A percentile compares a stretch with the other conserved stretches of the same genome.
Conservation (phyloP, 2,888 invertebrate genomes). For the Ennomos fuscantarius region DNA sequence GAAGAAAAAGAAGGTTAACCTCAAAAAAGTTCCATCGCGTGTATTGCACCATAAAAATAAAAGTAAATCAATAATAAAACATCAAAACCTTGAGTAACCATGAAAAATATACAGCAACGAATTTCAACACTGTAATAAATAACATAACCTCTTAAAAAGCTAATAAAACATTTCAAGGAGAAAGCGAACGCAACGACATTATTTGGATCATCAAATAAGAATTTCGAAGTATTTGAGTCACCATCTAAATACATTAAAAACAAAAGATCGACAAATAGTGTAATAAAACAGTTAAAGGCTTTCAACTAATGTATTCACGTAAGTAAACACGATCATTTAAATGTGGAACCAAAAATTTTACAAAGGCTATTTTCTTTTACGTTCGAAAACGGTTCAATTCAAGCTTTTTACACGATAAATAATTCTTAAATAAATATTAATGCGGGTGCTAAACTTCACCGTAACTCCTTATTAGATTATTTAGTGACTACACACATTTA, state of each 20-base stretch:
- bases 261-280: conserved; percentile 3
- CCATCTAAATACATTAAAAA: conserved; percentile 9
- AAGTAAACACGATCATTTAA: conserved; percentile 13
- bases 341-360: neutral
- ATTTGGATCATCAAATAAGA: conserved; percentile 20
- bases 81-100: conserved; percentile 8
- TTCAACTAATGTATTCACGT: conserved; percentile 14
- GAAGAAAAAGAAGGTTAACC: too few relatives aligned
- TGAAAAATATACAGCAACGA: conserved; percentile 12
- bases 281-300: conserved; percentile 10
- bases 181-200: conserved; percentile 11
- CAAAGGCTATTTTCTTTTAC: too few relatives aligned
- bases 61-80: neutral
- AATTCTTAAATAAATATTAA: too few relatives aligned
- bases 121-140: conserved; percentile 23
- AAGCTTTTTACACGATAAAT: too few relatives aligned
- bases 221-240: conserved; percentile 21
- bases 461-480: too few relatives aligned
- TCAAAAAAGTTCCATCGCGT: neutral
- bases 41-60: neutral
- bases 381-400: too few relatives aligned
- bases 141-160: conserved; percentile 16
- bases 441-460: too few relatives aligned
- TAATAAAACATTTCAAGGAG: conserved; percentile 23
- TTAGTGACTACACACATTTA: too few relatives aligned